Conservation (phyloP, 2,888 invertebrate species). For the Deroplatys truncata region DNA sequence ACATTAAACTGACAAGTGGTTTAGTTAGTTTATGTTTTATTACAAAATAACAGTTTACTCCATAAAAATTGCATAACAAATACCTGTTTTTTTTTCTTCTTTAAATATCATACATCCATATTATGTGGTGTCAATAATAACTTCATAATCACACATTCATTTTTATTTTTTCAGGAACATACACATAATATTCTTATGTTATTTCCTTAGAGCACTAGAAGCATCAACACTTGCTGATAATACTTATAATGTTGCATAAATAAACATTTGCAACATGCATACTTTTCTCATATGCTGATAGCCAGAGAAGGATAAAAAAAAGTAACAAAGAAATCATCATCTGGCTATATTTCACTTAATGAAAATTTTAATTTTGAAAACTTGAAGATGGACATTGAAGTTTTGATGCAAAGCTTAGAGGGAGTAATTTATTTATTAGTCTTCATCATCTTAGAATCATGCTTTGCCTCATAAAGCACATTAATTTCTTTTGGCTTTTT, state of each 20-base stretch:
- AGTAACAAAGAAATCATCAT: background rate
- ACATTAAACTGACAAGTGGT: background rate
- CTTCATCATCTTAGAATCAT: background rate
- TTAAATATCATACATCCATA: slow-evolving; percentile 4
- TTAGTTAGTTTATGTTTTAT: slow-evolving; percentile 16
- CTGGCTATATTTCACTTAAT: background rate
- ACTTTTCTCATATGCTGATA: slow-evolving; percentile 1
- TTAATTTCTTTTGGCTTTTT: background rate
- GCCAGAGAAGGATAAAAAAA: background rate
- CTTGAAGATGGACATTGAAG: background rate
- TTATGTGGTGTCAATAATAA: background rate
- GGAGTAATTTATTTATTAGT: background rate
- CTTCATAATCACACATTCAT: slow-evolving; percentile 1
- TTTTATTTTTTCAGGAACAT: slow-evolving; percentile 9
- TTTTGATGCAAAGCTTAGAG: background rate
- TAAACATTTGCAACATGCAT: background rate
- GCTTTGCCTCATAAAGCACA: background rate
- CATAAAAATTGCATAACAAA: slow-evolving; percentile 28
- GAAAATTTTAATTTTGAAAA: background rate
- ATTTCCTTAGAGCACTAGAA: slow-evolving; percentile 11
- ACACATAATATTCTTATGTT: slow-evolving; percentile 8
- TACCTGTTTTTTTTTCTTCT: slow-evolving; percentile 10
- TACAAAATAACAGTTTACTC: slow-evolving; percentile 27
- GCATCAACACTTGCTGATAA: slow-evolving; percentile 12
- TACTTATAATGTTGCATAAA: slow-evolving; percentile 7